Evolutionary conservation across 2,797 vertebrate species (phyloP).

Genomic region (Artibeus jamaicensis): DNA sequence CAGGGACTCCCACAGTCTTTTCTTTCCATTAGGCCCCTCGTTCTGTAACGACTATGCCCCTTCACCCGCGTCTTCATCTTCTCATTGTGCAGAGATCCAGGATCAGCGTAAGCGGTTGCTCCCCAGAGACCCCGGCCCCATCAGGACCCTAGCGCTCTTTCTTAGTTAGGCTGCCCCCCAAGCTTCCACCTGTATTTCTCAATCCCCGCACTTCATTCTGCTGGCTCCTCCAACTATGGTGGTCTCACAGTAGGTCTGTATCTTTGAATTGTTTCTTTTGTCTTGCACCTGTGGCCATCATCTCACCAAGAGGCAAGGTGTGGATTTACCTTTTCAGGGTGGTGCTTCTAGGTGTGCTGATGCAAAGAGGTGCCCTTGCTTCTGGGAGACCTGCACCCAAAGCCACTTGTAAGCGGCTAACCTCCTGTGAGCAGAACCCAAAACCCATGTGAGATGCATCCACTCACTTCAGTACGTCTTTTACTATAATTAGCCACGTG

Average conservation of each 20-base stretch:
- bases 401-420: background rate
- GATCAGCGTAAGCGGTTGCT: background rate
- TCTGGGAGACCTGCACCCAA: background rate
- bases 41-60: background rate
- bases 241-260: background rate
- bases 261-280: background rate
- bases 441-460: background rate
- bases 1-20: background rate
- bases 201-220: background rate
- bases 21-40: background rate
- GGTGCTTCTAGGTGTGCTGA: background rate
- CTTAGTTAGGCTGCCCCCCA: background rate
- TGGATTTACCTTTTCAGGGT: background rate
- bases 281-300: background rate
- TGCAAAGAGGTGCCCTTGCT: background rate
- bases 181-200: background rate
- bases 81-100: background rate
- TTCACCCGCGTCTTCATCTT: background rate
- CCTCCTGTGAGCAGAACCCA: background rate
- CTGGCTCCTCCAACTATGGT: background rate
- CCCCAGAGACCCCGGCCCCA: background rate
- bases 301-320: background rate
- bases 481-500: background rate
- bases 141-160: background rate
- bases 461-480: background rate